Conservation (phyloP, 1,140 invertebrate genomes). For the Drosophila burlai region DNA sequence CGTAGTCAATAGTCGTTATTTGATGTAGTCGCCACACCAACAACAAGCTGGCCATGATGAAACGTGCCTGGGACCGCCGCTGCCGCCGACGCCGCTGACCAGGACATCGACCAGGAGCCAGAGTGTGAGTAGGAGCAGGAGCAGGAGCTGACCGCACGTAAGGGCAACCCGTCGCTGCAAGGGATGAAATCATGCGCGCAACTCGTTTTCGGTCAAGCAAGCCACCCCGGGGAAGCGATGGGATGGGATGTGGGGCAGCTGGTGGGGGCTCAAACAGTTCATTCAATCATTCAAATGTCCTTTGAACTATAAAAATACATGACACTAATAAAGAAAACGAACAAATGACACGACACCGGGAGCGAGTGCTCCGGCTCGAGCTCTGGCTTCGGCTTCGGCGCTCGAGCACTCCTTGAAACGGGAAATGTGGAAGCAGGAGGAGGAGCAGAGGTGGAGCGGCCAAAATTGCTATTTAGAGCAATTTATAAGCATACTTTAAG, state of each 20-base stretch:
- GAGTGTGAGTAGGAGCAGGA: conserved; percentile 24
- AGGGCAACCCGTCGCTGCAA: conserved; percentile 66
- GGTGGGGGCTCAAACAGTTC: conserved; percentile 63
- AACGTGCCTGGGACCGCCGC: conserved; percentile 71
- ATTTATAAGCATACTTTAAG: conserved; percentile 83
- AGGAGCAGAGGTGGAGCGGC: conserved; percentile 23
- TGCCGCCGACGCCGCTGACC: conserved; percentile 68
- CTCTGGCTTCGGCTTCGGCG: conserved; percentile 4
- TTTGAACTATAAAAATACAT: conserved; percentile 85
- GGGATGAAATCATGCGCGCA: conserved; percentile 85
- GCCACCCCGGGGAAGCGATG: conserved; percentile 21
- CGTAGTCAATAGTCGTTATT: conserved; percentile 83
- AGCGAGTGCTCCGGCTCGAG: conserved; percentile 2
- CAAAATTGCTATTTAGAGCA: conserved; percentile 80
- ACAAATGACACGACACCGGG: conserved; percentile 80
- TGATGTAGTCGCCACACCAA: conserved; percentile 79
- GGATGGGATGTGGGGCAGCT: conserved; percentile 7
- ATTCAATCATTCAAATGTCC: conserved; percentile 85
- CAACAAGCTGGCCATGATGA: conserved; percentile 77
- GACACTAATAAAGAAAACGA: conserved; percentile 85
- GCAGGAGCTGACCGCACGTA: conserved; percentile 73
- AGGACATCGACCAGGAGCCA: conserved; percentile 47
- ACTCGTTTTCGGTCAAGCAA: conserved; percentile 73
- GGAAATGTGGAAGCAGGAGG: not conserved
- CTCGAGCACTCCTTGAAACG: conserved; percentile 24